phyloP scores from a whole-genome alignment of 2,113 vertebrate genomes.

The Ciconia boyciana region DNA sequence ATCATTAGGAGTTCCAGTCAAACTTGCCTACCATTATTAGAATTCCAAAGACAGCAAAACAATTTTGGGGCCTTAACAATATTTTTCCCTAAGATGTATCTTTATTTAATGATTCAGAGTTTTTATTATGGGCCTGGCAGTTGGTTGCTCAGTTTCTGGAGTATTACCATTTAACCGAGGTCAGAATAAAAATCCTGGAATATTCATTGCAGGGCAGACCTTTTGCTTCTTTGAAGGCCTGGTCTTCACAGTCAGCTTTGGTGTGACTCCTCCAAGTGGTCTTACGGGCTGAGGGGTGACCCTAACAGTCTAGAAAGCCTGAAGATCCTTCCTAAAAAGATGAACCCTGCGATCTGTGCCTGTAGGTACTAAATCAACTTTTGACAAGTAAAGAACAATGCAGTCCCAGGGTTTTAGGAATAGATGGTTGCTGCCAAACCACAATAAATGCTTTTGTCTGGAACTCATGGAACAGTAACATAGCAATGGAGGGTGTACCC shows the following conservation, averaged over 20 bases:
- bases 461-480: slow-evolving; percentile 54
- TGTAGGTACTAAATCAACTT: slow-evolving; percentile 32
- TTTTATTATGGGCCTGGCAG: background rate
- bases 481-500: slow-evolving; percentile 60
- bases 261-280: background rate
- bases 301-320: background rate
- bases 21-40: background rate
- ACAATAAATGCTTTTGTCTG: slow-evolving; percentile 60
- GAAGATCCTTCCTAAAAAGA: background rate
- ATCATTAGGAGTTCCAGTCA: background rate
- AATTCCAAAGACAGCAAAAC: slow-evolving; percentile 24
- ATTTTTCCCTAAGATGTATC: slow-evolving; percentile 9
- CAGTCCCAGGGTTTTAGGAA: slow-evolving; percentile 32
- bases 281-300: background rate
- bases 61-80: background rate
- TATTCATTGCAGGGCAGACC: background rate
- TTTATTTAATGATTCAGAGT: slow-evolving; percentile 25
- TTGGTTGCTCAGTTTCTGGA: slow-evolving; percentile 3
- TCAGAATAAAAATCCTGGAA: slow-evolving; percentile 1
- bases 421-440: slow-evolving; percentile 46
- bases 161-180: background rate
- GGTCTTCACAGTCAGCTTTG: background rate
- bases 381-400: slow-evolving; percentile 46
- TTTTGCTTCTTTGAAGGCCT: background rate
- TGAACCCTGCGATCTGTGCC: background rate